Evolutionary conservation across 2,113 vertebrate genomes (phyloP).

Genomic region (Oxygymnocypris stewartii): DNA sequence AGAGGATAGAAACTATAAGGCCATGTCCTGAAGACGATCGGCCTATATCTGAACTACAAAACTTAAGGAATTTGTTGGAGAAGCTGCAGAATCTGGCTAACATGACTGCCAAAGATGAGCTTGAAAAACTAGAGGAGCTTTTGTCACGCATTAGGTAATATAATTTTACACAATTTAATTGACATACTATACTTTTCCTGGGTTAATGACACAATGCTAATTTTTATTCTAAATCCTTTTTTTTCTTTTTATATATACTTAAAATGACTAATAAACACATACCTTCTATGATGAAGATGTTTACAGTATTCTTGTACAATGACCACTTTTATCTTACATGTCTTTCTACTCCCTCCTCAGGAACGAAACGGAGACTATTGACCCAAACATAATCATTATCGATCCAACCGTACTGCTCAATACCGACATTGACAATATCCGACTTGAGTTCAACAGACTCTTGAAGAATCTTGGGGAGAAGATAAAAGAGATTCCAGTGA

Average conservation of each 20-base stretch:
- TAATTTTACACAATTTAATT: not conserved
- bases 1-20: slow-evolving; percentile 66
- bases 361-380: slow-evolving; percentile 69
- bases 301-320: not conserved
- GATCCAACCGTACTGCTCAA: slow-evolving; percentile 71
- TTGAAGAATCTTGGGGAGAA: slow-evolving; percentile 63
- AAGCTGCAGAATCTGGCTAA: slow-evolving; percentile 67
- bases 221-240: not conserved
- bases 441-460: slow-evolving; percentile 71
- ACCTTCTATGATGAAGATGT: too few relatives aligned
- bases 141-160: slow-evolving; percentile 63
- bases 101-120: slow-evolving; percentile 59
- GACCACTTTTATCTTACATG: not conserved
- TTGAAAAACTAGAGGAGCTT: slow-evolving; percentile 70
- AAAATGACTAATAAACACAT: not conserved
- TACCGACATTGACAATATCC: slow-evolving; percentile 71
- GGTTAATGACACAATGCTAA: not conserved
- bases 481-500: not conserved
- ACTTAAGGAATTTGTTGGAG: slow-evolving; percentile 70
- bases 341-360: slow-evolving; percentile 62
- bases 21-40: slow-evolving; percentile 2
- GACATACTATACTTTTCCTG: not conserved
- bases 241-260: not conserved
- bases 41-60: slow-evolving; percentile 56
- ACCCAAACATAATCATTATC: slow-evolving; percentile 64